A percentile compares a stretch with the other conserved stretches of the same genome.
phyloP scores from a whole-genome alignment of 2,888 invertebrate species.

The Parapristionchus giblindavisi region DNA sequence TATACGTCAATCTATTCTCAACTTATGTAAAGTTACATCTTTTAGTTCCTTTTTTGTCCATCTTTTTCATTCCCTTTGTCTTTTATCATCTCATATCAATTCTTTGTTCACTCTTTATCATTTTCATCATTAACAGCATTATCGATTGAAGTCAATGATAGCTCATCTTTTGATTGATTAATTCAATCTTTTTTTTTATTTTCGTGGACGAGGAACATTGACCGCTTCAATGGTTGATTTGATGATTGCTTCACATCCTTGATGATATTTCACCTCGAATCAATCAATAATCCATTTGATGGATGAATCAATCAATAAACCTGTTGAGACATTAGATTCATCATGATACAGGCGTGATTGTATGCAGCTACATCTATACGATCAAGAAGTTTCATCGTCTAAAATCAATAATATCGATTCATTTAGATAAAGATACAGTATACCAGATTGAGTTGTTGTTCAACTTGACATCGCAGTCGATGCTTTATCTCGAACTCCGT shows the following conservation, averaged over 20 bases:
- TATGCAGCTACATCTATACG: conserved; percentile 19
- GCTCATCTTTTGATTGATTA: too few relatives aligned
- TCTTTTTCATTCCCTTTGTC: too few relatives aligned
- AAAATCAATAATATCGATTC: background rate
- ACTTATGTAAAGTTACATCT: too few relatives aligned
- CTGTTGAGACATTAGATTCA: conserved; percentile 22
- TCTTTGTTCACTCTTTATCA: too few relatives aligned
- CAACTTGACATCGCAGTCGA: conserved; percentile 7
- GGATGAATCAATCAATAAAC: conserved; percentile 1
- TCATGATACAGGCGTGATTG: conserved; percentile 19
- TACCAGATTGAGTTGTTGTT: conserved; percentile 18
- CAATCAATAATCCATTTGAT: background rate
- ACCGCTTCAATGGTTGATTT: conserved; percentile 1
- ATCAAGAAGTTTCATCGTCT: conserved; percentile 28
- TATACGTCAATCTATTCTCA: too few relatives aligned
- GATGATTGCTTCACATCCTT: conserved; percentile 22
- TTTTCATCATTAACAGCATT: too few relatives aligned
- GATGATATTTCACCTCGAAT: conserved; percentile 22
- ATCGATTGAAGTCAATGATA: too few relatives aligned
- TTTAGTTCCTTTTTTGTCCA: too few relatives aligned
- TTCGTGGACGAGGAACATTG: conserved; percentile 1
- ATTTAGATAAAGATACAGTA: background rate
- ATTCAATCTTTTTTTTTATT: background rate
- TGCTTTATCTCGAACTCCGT: conserved; percentile 29
- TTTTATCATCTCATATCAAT: too few relatives aligned